Evolutionary conservation across 1,140 invertebrate species (phyloP).

Genomic region (Campoletis sonorensis): DNA sequence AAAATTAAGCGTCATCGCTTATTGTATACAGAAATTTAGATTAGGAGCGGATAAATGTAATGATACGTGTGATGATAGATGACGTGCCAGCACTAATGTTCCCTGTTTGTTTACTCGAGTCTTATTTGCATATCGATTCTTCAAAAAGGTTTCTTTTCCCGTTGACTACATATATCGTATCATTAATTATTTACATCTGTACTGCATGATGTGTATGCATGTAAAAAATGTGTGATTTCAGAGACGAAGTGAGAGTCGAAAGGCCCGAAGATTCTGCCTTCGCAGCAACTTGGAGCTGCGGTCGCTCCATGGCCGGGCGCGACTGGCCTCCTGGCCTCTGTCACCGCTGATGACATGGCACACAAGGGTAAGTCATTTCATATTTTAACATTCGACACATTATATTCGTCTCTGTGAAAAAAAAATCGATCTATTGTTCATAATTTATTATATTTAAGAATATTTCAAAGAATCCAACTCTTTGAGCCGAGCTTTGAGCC

Average conservation of each 20-base stretch:
- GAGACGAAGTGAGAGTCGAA: conserved; percentile 70
- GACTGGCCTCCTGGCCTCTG: conserved; percentile 77
- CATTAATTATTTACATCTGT: too few relatives aligned
- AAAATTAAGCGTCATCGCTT: neutral
- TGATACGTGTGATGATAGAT: too few relatives aligned
- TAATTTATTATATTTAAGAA: too few relatives aligned
- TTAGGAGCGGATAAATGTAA: too few relatives aligned
- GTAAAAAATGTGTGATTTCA: conserved; percentile 53
- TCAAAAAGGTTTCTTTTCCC: neutral
- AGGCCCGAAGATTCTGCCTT: conserved; percentile 77
- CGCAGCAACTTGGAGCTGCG: conserved; percentile 80
- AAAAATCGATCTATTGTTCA: too few relatives aligned
- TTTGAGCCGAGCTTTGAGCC: too few relatives aligned
- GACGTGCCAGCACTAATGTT: too few relatives aligned
- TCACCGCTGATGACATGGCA: conserved; percentile 80
- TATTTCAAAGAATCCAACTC: too few relatives aligned
- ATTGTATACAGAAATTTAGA: neutral
- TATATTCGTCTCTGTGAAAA: too few relatives aligned
- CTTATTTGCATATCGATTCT: neutral
- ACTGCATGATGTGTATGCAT: conserved; percentile 46
- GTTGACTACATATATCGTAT: conserved; percentile 1
- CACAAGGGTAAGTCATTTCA: conserved; percentile 77
- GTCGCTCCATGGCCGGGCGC: conserved; percentile 81
- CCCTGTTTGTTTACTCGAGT: too few relatives aligned
- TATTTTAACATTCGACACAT: too few relatives aligned